These are phyloP conservation scores for Tetramorium simillimum DNA, from an alignment of 1,140 invertebrate species.

Conservation along the genomic window DNA sequence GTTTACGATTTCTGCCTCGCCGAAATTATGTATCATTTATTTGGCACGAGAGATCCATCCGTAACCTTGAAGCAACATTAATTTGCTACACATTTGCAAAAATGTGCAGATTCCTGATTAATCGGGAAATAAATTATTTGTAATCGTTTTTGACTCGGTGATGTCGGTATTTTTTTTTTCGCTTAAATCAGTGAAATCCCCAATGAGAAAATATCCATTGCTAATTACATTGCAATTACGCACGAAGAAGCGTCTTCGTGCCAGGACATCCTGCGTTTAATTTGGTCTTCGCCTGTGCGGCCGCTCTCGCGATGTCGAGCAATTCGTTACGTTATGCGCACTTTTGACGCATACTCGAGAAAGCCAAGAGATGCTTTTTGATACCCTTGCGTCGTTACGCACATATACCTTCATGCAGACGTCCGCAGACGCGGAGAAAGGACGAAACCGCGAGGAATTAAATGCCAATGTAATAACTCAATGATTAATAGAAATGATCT, in stretches of 20 bases:
- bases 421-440: neutral
- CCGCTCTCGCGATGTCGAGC: slow-evolving; percentile 10
- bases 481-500: neutral
- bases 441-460: neutral
- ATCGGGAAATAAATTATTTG: neutral
- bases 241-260: neutral
- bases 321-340: slow-evolving; percentile 32
- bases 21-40: neutral
- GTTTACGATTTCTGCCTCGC: slow-evolving; percentile 14
- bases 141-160: neutral
- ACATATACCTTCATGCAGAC: neutral
- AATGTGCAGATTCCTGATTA: neutral
- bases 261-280: slow-evolving; percentile 3
- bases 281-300: neutral
- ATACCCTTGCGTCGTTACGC: neutral
- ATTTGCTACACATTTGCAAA: neutral
- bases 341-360: slow-evolving; percentile 11
- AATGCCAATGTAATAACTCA: neutral
- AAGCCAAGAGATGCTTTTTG: slow-evolving; percentile 28
- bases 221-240: slow-evolving; percentile 5
- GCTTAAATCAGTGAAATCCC: neutral
- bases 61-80: neutral
- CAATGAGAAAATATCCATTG: slow-evolving; percentile 14
- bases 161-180: neutral
- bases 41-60: neutral